These are phyloP conservation scores for Margaritifera margaritifera DNA, from an alignment of 2,888 invertebrate genomes.

Conservation along the genomic window DNA sequence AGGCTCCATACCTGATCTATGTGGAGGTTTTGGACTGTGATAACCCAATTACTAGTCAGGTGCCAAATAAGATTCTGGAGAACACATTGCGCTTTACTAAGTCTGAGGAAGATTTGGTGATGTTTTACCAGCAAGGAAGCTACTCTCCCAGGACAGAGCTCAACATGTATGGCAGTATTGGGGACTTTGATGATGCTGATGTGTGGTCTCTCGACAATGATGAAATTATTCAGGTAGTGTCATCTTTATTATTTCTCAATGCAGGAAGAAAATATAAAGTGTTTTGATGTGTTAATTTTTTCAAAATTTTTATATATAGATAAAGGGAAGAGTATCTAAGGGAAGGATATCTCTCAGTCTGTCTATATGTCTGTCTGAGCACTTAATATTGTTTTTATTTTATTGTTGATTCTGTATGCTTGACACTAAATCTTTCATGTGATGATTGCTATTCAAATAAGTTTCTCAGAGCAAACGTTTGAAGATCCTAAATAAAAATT, in stretches of 20 bases:
- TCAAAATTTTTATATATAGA: no score
- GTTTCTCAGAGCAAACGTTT: no score
- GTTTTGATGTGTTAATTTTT: no score
- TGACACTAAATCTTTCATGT: no score
- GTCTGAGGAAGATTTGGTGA: conserved; percentile 89
- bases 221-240: conserved; percentile 83
- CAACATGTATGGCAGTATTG: conserved; percentile 56
- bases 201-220: conserved; percentile 98
- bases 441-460: no score
- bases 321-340: no score
- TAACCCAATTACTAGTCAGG: conserved; percentile 86
- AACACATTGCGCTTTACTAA: conserved; percentile 87
- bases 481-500: no score
- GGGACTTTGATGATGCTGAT: conserved; percentile 75
- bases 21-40: conserved; percentile 95
- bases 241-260: not conserved
- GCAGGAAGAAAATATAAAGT: not conserved
- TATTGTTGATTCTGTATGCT: no score
- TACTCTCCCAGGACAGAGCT: conserved; percentile 62
- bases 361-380: no score
- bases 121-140: conserved; percentile 33
- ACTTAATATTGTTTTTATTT: no score
- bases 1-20: conserved; percentile 98
- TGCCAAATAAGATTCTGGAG: conserved; percentile 85
- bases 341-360: no score